Evolutionary conservation across 2,797 vertebrate genomes (phyloP).

Genomic region (Hippocampus kuda): DNA sequence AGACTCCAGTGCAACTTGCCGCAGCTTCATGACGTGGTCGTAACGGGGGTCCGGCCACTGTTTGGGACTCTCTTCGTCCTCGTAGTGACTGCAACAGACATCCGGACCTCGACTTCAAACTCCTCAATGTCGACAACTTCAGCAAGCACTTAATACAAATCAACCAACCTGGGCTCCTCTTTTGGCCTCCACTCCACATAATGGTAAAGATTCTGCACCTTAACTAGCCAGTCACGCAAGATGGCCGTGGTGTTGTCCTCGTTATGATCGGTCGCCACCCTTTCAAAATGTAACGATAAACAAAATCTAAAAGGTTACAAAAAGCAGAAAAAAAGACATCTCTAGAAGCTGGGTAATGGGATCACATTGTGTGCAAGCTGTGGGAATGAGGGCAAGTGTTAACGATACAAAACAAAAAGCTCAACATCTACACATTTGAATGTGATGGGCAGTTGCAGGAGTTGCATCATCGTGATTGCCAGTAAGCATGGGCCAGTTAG

Average conservation of each 20-base stretch:
- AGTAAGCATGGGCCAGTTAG: not conserved
- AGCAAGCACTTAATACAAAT: not conserved
- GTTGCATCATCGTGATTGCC: not conserved
- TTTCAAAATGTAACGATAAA: conserved; percentile 37
- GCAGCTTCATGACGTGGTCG: conserved; percentile 85
- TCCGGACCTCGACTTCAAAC: not conserved
- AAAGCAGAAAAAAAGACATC: conserved; percentile 28
- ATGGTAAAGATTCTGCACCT: conserved; percentile 79
- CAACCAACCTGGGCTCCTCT: conserved; percentile 73
- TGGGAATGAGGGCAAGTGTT: conserved; percentile 21
- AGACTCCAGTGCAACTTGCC: conserved; percentile 78
- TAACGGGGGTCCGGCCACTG: conserved; percentile 81
- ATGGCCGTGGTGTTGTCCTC: conserved; percentile 78
- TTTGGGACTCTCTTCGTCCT: conserved; percentile 78
- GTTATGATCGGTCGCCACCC: conserved; percentile 91
- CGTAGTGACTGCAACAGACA: conserved; percentile 62
- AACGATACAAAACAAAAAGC: not conserved
- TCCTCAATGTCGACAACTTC: not conserved
- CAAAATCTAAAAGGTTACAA: conserved; percentile 3
- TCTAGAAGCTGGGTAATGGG: conserved; percentile 32
- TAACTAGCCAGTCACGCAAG: conserved; percentile 81
- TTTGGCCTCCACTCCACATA: conserved; percentile 85
- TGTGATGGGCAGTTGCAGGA: not conserved
- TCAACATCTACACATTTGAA: not conserved
- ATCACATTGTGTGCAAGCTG: conserved; percentile 32